Evolutionary conservation across 2,797 vertebrate species (phyloP).

Genomic region (Antrozous pallidus): DNA sequence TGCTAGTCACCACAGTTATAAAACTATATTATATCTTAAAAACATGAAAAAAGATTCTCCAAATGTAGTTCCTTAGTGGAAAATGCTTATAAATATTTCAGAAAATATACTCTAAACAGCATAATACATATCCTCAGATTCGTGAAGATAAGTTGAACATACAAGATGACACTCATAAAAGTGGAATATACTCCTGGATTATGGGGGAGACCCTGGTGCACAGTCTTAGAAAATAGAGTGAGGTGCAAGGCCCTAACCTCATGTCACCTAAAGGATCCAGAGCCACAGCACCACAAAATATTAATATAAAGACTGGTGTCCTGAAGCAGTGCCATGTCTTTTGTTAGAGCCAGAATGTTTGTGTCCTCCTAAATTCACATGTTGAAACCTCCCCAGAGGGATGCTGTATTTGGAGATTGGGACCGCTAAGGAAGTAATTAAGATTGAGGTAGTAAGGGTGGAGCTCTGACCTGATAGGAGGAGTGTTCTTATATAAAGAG

Average conservation of each 20-base stretch:
- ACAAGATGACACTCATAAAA: not conserved
- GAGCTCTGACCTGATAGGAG: not conserved
- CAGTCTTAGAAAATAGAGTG: not conserved
- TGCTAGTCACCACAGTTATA: constrained; percentile 44
- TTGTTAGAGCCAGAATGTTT: not conserved
- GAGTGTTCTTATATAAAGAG: not conserved
- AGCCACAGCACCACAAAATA: not conserved
- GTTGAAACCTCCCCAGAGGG: fast-evolving
- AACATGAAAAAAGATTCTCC: not conserved
- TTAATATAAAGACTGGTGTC: not conserved
- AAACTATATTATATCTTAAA: constrained; percentile 17
- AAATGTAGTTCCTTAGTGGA: not conserved
- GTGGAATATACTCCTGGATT: not conserved
- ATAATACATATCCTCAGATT: not conserved
- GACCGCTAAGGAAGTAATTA: not conserved
- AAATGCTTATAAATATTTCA: not conserved
- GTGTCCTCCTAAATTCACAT: not conserved
- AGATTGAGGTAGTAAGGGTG: not conserved
- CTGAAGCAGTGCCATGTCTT: not conserved
- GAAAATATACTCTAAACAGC: not conserved
- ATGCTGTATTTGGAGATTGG: not conserved
- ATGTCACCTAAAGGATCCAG: not conserved
- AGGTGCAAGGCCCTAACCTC: not conserved
- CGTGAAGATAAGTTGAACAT: not conserved
- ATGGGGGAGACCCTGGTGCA: not conserved